A percentile compares a stretch with the other conserved stretches of the same genome.
Conservation (phyloP, 2,797 vertebrate species). For the Falco naumanni region DNA sequence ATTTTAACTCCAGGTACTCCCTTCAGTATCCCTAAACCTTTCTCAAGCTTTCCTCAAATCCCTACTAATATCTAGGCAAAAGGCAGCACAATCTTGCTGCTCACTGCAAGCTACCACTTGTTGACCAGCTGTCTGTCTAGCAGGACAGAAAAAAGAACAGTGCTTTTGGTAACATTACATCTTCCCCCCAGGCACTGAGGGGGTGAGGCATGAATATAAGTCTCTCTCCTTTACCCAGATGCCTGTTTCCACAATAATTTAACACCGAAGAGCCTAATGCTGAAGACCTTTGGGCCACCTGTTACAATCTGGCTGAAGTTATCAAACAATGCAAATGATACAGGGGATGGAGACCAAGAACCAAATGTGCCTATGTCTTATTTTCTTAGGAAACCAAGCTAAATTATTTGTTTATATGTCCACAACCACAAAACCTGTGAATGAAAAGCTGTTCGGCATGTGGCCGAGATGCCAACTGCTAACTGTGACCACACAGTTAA, state of each 20-base stretch:
- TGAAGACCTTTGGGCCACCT: neutral
- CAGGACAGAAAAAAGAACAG: neutral
- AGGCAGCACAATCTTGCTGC: neutral
- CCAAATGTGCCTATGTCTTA: neutral
- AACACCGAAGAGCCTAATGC: neutral
- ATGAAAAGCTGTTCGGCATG: neutral
- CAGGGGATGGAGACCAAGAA: neutral
- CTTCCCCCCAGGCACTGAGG: neutral
- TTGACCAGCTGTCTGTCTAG: neutral
- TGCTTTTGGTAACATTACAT: neutral
- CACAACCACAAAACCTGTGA: neutral
- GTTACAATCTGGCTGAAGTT: neutral
- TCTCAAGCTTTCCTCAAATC: neutral
- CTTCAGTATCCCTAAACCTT: neutral
- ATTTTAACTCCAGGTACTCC: neutral
- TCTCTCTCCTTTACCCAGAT: neutral
- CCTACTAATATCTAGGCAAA: neutral
- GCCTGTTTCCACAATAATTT: neutral
- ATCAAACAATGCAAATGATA: neutral
- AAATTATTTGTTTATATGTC: neutral
- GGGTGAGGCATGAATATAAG: neutral
- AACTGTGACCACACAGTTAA: neutral
- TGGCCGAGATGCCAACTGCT: neutral
- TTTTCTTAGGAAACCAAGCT: neutral
- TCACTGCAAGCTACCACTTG: neutral